These are phyloP conservation scores for Drosophila navojoa DNA, from an alignment of 1,140 invertebrate genomes.

Conservation along the genomic window DNA sequence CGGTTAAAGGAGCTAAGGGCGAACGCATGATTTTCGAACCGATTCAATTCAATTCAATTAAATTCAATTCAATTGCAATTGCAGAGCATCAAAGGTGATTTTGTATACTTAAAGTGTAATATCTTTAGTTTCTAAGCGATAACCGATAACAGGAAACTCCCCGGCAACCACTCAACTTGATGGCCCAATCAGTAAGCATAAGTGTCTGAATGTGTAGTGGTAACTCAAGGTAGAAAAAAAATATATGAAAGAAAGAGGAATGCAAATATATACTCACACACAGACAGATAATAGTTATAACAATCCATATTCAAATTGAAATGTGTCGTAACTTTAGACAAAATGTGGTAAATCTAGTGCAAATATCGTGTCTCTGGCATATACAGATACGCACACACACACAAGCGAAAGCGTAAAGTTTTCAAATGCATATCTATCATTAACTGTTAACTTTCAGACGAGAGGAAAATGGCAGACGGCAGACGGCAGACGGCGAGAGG, in stretches of 20 bases:
- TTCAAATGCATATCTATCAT: constrained; percentile 32
- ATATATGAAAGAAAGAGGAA: not conserved
- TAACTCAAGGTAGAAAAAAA: constrained; percentile 50
- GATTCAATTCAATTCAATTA: constrained; percentile 55
- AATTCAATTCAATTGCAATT: constrained; percentile 82
- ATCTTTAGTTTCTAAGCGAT: constrained; percentile 73
- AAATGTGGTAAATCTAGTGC: constrained; percentile 50
- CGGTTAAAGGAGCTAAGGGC: constrained; percentile 4
- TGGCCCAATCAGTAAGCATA: constrained; percentile 40
- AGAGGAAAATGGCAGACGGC: not conserved
- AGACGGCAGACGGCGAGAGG: not conserved
- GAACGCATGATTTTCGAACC: constrained; percentile 45
- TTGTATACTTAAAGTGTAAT: constrained; percentile 82
- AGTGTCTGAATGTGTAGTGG: constrained; percentile 60
- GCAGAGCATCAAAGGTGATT: constrained; percentile 81
- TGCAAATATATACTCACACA: constrained; percentile 21
- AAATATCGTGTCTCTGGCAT: constrained; percentile 34
- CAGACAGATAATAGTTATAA: constrained; percentile 19
- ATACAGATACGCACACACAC: too few relatives aligned
- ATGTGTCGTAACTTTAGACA: constrained; percentile 26
- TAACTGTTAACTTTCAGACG: constrained; percentile 35
- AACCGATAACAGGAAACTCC: constrained; percentile 28
- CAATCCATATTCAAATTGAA: constrained; percentile 13
- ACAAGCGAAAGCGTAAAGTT: constrained; percentile 14
- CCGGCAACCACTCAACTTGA: constrained; percentile 18